These are phyloP conservation scores for Lagria hirta DNA, from an alignment of 2,888 invertebrate genomes.

Conservation along the genomic window DNA sequence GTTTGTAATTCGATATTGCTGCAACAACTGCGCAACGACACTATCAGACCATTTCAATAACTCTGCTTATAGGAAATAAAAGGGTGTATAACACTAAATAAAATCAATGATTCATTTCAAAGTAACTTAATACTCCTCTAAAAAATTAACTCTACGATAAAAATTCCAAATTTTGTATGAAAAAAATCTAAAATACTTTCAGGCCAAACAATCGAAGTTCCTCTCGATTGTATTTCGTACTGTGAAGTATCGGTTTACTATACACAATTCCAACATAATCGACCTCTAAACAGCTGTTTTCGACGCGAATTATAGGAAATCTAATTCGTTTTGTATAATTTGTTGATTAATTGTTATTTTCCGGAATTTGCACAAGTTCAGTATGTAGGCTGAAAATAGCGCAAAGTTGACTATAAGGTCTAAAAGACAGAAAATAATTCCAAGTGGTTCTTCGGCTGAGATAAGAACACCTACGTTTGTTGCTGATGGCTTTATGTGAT, in stretches of 20 bases:
- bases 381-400: too few relatives aligned
- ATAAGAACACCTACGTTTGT: too few relatives aligned
- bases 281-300: constrained; percentile 21
- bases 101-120: constrained; percentile 21
- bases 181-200: constrained; percentile 8
- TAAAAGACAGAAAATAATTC: too few relatives aligned
- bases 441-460: too few relatives aligned
- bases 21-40: constrained; percentile 28
- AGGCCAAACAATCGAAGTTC: constrained; percentile 19
- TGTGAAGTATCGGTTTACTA: constrained; percentile 18
- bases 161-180: constrained; percentile 6
- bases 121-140: constrained; percentile 5
- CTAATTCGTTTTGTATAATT: constrained; percentile 10
- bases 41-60: constrained; percentile 31
- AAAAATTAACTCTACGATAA: constrained; percentile 15
- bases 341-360: constrained; percentile 14
- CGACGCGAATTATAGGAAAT: constrained; percentile 13
- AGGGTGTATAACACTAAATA: constrained; percentile 24
- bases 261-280: constrained; percentile 21
- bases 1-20: constrained; percentile 24
- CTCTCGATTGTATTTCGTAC: constrained; percentile 4
- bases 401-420: too few relatives aligned
- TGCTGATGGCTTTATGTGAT: too few relatives aligned
- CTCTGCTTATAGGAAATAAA: constrained; percentile 18
- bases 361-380: too few relatives aligned